Percentiles rank a stretch among this genome's conserved stretches.
These are phyloP conservation scores for Yponomeuta sedellus DNA, from an alignment of 2,888 invertebrate genomes.

Conservation along the genomic window DNA sequence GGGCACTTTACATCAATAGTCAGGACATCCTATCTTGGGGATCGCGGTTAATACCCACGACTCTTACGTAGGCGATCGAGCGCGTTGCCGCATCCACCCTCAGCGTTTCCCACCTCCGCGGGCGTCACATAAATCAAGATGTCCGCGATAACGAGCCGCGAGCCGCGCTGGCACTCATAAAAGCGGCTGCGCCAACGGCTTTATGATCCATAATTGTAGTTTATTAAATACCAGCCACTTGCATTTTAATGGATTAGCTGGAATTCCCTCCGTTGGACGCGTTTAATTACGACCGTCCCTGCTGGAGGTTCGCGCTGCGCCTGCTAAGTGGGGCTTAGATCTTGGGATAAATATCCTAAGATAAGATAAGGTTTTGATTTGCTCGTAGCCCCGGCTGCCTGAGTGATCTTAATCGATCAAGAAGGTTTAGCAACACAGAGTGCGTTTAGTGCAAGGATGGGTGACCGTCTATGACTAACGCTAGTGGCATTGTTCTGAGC, in stretches of 20 bases:
- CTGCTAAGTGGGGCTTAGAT: neutral
- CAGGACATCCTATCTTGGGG: too few species aligned
- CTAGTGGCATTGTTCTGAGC: too few species aligned
- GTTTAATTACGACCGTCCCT: neutral
- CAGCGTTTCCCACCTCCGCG: constrained; percentile 28
- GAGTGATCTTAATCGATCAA: too few species aligned
- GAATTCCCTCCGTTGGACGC: constrained; percentile 22
- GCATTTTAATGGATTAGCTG: constrained; percentile 62
- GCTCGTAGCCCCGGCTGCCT: too few species aligned
- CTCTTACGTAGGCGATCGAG: too few species aligned
- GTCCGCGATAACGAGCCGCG: constrained; percentile 61
- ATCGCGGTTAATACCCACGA: too few species aligned
- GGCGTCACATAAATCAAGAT: constrained; percentile 69
- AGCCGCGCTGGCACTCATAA: constrained; percentile 48
- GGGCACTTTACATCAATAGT: too few species aligned
- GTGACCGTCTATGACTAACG: too few species aligned
- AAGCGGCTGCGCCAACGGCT: constrained; percentile 66
- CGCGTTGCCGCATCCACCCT: constrained; percentile 28
- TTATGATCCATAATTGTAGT: constrained; percentile 75
- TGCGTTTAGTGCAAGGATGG: too few species aligned
- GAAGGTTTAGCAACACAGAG: too few species aligned
- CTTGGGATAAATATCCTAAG: neutral
- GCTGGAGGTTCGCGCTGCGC: neutral
- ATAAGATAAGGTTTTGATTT: too few species aligned
- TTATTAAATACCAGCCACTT: constrained; percentile 67